Conservation (phyloP, 2,797 vertebrate species). For the Platalea minor region DNA sequence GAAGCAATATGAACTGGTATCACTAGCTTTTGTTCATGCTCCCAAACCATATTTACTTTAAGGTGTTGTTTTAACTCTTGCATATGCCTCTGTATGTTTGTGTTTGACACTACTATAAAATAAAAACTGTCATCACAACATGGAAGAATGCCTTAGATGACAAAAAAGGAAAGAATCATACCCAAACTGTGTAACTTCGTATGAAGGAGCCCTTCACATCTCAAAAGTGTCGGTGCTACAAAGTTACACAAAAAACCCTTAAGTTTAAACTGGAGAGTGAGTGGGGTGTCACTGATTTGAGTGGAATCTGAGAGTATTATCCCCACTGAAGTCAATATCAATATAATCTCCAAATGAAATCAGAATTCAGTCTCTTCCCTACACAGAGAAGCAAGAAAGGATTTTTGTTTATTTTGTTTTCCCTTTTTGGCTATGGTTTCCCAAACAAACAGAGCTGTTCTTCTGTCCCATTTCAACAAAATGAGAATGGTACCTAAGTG, state of each 20-base stretch:
- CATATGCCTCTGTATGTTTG: neutral
- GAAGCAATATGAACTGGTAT: neutral
- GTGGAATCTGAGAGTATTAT: constrained; percentile 9
- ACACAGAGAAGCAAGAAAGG: neutral
- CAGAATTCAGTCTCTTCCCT: neutral
- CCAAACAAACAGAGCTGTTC: neutral
- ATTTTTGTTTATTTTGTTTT: neutral
- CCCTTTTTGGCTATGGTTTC: neutral
- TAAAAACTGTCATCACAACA: constrained; percentile 21
- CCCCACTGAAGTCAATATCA: neutral
- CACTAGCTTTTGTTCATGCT: neutral
- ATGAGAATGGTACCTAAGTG: neutral
- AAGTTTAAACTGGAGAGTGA: constrained; percentile 46
- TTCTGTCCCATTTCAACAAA: neutral
- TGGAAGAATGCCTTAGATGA: neutral
- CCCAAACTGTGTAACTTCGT: constrained; percentile 16
- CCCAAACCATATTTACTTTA: neutral
- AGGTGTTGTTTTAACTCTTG: neutral
- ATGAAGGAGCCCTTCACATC: constrained; percentile 53
- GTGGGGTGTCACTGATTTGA: neutral
- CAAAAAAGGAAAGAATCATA: constrained; percentile 32
- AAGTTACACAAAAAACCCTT: constrained; percentile 45
- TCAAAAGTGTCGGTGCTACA: neutral
- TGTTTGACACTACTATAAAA: neutral
- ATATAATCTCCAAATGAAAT: neutral